phyloP scores from a whole-genome alignment of 30 jellyfish, hydroid and myxozoan species.

The Cassiopea andromeda region DNA sequence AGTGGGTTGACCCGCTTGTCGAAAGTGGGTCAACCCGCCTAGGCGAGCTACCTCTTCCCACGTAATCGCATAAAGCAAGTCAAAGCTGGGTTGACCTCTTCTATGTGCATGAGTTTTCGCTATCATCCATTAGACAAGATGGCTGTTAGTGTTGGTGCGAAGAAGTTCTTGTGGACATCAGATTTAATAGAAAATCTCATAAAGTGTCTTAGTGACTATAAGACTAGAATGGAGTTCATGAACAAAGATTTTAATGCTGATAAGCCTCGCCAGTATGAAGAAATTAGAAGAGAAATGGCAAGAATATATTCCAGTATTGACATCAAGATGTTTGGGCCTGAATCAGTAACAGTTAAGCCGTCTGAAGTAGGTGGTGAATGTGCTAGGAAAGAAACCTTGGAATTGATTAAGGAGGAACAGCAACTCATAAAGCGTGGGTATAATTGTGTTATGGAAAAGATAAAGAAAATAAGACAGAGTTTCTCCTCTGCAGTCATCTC shows the following conservation, averaged over 20 bases:
- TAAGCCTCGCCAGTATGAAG: neutral
- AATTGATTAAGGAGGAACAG: constrained; percentile 4
- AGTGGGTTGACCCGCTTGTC: constrained; percentile 8
- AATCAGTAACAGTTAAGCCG: neutral
- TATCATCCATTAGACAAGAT: neutral
- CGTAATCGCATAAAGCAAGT: neutral
- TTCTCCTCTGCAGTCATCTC: constrained; percentile 53
- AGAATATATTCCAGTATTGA: neutral
- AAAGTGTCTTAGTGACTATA: neutral
- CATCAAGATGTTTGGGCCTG: neutral
- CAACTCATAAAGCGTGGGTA: constrained; percentile 27
- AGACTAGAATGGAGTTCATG: constrained; percentile 1
- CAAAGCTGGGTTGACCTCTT: constrained; percentile 3
- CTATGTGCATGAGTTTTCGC: neutral
- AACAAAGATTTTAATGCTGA: neutral
- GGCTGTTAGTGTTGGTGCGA: neutral
- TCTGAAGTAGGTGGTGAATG: neutral
- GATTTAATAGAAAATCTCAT: neutral
- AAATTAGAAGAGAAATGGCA: neutral
- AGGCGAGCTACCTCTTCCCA: constrained; percentile 6
- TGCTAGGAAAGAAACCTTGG: neutral
- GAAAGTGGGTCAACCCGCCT: constrained; percentile 19
- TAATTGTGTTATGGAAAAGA: constrained; percentile 56
- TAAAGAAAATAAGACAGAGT: constrained; percentile 52
- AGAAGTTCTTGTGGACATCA: constrained; percentile 11